Base-by-base conservation (phyloP, 35 echinoderm and acorn worm species). In the Apostichopus japonicus region DNA sequence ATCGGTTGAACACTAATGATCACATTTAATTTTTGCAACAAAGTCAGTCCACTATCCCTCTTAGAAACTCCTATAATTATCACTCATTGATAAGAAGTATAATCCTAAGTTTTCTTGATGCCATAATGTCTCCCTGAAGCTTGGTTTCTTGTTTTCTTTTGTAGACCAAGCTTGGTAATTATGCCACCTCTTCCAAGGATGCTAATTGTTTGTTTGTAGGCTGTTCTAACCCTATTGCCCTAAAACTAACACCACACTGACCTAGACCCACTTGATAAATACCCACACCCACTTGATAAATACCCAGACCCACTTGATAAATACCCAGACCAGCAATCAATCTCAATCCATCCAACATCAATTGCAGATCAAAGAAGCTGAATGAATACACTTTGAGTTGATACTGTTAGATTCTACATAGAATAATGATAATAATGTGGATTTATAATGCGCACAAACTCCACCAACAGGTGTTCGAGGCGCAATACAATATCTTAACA, bases 191-290 rank as follows among this genome's bases (percentile, higher is more conserved):
- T 58, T 75, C n/a, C 17, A 6, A 75, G 16, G 71, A 75, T 75
- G 71, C 21, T 75, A 61, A 10, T 61, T 61, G 57, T 61, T 8
- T 21, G 21, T 14, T 54, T 84, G 54, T 62, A 54, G 81, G 54
- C 53, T 4, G 81, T 57, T 7, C 55, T 84, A 6, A 44, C 33
- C 33, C 56, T 84, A 11, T 24, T 84, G 81, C 81, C 81, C 81
- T 84, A 62, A 84, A 84, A 84, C 56, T 84, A 84, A 84, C 81
- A 84, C 21, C 54, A 57, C 2, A 57, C 16, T 84, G 81, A 84
- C 19, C 81, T 58, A 84, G 81, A 84, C 53, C 81, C 57, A 84
- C 53, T 57, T 84, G 81, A 84, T 13, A 55, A 17, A 24, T 15
- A 58, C 25, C 23, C 16, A 84, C 17, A 84, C 8, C 56, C 6